phyloP scores from a whole-genome alignment of 2,113 vertebrate genomes.

The Cranoglanis bouderius region DNA sequence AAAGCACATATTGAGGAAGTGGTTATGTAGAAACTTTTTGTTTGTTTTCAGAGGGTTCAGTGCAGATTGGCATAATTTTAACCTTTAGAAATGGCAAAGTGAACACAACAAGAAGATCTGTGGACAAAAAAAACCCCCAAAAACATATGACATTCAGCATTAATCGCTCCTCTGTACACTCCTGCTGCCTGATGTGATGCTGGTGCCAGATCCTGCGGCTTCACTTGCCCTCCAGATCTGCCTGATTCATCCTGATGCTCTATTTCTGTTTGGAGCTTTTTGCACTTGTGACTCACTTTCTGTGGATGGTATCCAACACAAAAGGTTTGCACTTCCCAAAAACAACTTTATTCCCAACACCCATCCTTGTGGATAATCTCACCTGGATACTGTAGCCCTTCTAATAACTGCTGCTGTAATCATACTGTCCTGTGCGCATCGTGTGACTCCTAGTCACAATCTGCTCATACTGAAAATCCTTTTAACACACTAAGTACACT shows the following conservation, averaged over 20 bases:
- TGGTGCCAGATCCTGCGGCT: conserved; percentile 16
- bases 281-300: conserved; percentile 14
- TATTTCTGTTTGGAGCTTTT: conserved; percentile 14
- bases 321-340: conserved; percentile 1
- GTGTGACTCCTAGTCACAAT: background rate
- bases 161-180: background rate
- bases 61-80: background rate
- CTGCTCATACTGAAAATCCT: background rate
- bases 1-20: background rate
- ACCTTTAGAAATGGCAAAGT: background rate
- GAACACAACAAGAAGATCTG: background rate
- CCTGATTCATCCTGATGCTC: conserved; percentile 18
- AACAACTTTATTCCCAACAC: background rate
- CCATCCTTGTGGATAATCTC: background rate
- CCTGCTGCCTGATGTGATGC: conserved; percentile 12
- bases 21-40: background rate
- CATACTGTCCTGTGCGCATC: background rate
- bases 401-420: background rate
- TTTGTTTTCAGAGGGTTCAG: background rate
- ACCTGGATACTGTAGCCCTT: background rate
- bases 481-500: background rate
- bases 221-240: background rate
- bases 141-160: background rate
- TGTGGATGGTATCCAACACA: conserved; percentile 3
- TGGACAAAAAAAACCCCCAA: background rate